Evolutionary conservation across 2,888 invertebrate species (phyloP), one percentile per base, ranked within the genome.

Genomic region (Polia nebulosa): DNA sequence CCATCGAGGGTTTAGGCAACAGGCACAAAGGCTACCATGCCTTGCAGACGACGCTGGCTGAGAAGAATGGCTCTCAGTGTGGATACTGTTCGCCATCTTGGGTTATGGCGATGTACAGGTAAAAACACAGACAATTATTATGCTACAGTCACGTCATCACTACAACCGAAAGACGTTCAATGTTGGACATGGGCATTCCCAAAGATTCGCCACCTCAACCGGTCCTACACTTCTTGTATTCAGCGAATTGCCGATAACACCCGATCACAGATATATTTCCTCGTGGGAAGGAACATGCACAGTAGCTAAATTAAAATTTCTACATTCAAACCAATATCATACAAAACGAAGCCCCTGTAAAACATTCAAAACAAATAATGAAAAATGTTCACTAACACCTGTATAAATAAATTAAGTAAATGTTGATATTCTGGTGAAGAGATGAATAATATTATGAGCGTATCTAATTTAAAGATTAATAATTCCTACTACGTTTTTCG

Each of bases 61-160:
- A 96, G 47, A 93, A 96, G 83, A 96, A 97, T 88, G 97, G 97
- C 3, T 96, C 96, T 0, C 97, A 97, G 87, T 97, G 97, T 87
- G 97, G 97, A 0, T 97, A 96, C 85, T 98, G 98, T 86, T 97
- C 97, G 11, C 97, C 97, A 0, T 97, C 97, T 1, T 97, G 97
- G 96, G 96, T 97, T 58, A 97, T 97, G 97, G 96, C 96, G 78
- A 97, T 97, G 97, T 95, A 96, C 90, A 96, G 96, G 96, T 97
- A 86, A 61, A 51, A 3, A 49, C 17, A 3, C n/a, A 32, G 17
- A 32, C 2, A n/a, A 13, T 3, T 7, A n/a, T 13, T 13, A 45
- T 13, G 11, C 22, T 13, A 45, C 45, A 45, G 11, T 22, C 6
- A 41, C n/a, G n/a, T 8, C 41, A 41, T 20, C 3, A 20, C 11